Conservation (phyloP, 2,888 invertebrate species). For the Apotomis turbidana region DNA sequence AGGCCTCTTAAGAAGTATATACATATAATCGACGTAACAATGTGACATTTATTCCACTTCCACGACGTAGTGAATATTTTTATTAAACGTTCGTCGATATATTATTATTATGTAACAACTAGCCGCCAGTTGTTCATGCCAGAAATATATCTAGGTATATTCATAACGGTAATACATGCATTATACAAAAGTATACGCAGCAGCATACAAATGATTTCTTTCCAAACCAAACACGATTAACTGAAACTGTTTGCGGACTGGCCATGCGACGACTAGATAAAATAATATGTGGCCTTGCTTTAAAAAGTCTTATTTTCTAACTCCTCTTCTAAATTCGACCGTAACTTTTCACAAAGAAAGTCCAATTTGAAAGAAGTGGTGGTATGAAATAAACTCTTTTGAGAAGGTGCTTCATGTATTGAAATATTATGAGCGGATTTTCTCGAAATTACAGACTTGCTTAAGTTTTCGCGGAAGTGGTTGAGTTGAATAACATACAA, state of each 20-base stretch:
- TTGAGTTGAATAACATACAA: not conserved
- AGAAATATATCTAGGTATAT: too few species aligned
- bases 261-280: conserved; percentile 26
- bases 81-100: too few species aligned
- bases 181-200: not conserved
- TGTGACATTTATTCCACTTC: too few species aligned
- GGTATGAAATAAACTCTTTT: not conserved
- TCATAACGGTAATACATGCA: not conserved
- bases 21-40: too few species aligned
- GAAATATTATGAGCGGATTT: not conserved
- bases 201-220: conserved; percentile 27
- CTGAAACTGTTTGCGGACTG: conserved; percentile 21
- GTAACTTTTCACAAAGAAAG: not conserved
- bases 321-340: not conserved
- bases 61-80: too few species aligned
- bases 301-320: not conserved
- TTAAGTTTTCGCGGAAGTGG: not conserved
- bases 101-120: too few species aligned
- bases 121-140: too few species aligned
- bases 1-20: too few species aligned
- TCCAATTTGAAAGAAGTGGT: not conserved
- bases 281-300: not conserved
- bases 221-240: conserved; percentile 31
- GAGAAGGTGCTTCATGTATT: not conserved
- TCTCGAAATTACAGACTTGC: not conserved